phyloP scores from a whole-genome alignment of 1,140 invertebrate species.

The Stenopsyche tienmushanensis region DNA sequence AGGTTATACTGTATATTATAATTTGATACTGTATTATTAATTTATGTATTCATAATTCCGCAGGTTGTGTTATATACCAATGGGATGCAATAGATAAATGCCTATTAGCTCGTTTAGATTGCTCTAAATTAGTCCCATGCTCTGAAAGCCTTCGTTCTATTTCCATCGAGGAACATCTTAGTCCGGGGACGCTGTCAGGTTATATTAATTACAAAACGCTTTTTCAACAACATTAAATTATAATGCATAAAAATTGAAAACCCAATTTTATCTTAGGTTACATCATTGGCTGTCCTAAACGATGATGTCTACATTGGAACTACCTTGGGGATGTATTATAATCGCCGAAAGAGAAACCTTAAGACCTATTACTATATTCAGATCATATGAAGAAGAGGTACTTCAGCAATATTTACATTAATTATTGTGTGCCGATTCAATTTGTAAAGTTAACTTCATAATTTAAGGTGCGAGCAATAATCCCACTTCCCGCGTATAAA shows the following conservation, averaged over 20 bases:
- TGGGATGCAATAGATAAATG: slow-evolving; percentile 69
- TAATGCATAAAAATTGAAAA: neutral
- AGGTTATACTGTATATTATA: no score
- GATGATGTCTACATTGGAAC: slow-evolving; percentile 84
- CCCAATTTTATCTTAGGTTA: slow-evolving; percentile 60
- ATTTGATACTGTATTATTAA: neutral
- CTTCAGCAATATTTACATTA: slow-evolving; percentile 3
- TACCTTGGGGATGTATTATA: slow-evolving; percentile 87
- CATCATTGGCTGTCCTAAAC: slow-evolving; percentile 70
- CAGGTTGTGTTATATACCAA: slow-evolving; percentile 81
- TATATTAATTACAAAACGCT: neutral
- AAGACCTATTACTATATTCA: slow-evolving; percentile 84
- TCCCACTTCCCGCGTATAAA: slow-evolving; percentile 44
- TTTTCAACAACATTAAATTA: neutral
- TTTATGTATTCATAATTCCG: no score
- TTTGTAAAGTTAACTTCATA: neutral
- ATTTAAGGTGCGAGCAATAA: slow-evolving; percentile 49
- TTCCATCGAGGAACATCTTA: slow-evolving; percentile 84
- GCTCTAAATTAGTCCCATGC: slow-evolving; percentile 87
- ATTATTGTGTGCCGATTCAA: neutral
- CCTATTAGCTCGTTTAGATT: slow-evolving; percentile 81
- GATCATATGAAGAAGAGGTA: slow-evolving; percentile 86
- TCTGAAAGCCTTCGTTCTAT: slow-evolving; percentile 91
- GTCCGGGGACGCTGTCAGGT: slow-evolving; percentile 76
- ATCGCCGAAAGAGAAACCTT: slow-evolving; percentile 79